These are phyloP conservation scores for Peucedramus taeniatus DNA, from an alignment of 2,113 vertebrate species.

Conservation along the genomic window DNA sequence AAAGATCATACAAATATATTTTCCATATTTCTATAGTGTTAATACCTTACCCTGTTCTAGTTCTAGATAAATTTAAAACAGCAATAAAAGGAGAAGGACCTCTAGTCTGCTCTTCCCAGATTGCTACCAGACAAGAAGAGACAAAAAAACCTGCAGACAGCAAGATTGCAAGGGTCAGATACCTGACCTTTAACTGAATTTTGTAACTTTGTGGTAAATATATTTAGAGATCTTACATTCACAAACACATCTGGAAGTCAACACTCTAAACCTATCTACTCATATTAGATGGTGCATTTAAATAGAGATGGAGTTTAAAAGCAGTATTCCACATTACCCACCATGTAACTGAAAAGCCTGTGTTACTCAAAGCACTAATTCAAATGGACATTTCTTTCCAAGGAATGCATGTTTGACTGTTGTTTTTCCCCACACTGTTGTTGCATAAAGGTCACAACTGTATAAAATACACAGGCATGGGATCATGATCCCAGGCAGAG, in stretches of 20 bases:
- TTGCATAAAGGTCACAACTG: constrained; percentile 14
- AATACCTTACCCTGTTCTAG: neutral
- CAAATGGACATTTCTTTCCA: neutral
- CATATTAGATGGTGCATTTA: neutral
- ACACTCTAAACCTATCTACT: neutral
- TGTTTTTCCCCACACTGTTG: neutral
- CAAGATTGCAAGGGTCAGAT: neutral
- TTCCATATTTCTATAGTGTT: neutral
- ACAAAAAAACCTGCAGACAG: neutral
- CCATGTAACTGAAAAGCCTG: neutral
- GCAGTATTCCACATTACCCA: neutral
- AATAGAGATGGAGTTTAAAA: neutral
- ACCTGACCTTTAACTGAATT: neutral
- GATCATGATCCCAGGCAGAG: neutral
- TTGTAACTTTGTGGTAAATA: neutral
- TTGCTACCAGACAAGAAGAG: neutral
- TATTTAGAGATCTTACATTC: neutral
- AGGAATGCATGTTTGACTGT: neutral
- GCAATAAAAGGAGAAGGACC: neutral
- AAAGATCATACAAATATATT: neutral
- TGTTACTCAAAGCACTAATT: neutral
- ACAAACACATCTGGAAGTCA: neutral
- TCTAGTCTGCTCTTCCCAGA: neutral
- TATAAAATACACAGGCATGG: neutral
- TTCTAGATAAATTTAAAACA: neutral